These are phyloP conservation scores for Eilema caniola DNA, from an alignment of 2,888 invertebrate genomes.

Conservation along the genomic window DNA sequence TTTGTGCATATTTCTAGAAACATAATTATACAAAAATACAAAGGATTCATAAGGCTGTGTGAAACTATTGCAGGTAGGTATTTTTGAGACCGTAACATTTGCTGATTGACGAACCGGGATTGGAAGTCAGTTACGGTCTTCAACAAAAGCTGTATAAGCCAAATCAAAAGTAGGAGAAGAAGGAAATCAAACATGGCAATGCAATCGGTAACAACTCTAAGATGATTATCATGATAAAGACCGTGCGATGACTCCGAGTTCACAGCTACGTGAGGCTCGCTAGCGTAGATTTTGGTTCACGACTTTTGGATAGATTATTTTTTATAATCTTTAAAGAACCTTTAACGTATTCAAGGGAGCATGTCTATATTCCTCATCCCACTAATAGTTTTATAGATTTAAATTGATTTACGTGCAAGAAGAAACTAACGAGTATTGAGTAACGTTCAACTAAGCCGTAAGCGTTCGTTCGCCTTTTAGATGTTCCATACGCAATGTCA, in stretches of 20 bases:
- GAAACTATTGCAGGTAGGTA: too few species aligned
- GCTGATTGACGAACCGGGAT: too few species aligned
- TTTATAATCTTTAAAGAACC: not conserved
- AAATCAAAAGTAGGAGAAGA: too few species aligned
- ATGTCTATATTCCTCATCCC: not conserved
- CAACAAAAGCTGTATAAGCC: too few species aligned
- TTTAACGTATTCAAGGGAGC: not conserved
- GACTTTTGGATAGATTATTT: not conserved
- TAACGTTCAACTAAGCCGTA: not conserved
- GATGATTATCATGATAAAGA: too few species aligned
- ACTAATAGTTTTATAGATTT: not conserved
- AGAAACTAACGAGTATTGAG: not conserved
- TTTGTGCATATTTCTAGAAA: not conserved
- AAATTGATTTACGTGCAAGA: not conserved
- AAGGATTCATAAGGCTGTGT: not conserved
- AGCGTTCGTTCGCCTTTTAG: not conserved
- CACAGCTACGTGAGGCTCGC: too few species aligned
- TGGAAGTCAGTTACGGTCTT: too few species aligned
- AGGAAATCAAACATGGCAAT: too few species aligned
- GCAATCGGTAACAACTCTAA: too few species aligned
- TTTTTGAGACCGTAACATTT: too few species aligned
- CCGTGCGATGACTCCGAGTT: too few species aligned
- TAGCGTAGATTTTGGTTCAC: not conserved
- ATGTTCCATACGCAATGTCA: not conserved
- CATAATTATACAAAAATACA: not conserved